Base-by-base conservation (phyloP, 2,888 invertebrate genomes). In the Ennomos quercinarius region DNA sequence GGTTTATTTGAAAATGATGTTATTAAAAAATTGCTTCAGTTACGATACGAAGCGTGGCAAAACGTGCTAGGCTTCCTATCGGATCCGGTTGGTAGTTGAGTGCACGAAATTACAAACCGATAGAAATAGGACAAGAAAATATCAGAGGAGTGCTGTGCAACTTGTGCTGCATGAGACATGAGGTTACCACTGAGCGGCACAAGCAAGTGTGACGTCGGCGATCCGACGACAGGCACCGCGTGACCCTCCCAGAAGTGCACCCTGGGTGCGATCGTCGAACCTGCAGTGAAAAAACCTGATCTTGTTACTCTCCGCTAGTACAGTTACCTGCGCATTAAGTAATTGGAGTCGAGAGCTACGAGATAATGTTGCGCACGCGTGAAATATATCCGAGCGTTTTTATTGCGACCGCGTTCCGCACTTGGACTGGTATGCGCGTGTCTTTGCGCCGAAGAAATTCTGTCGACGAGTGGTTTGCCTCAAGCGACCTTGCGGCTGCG, bases 341-440 rank as follows among this genome's bases (percentile, higher is more conserved):
- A 91, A 91, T 90, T 89, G 81, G 87, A 91, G 83, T 83, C 84
- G 87, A 86, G 88, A 86, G 85, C 84, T 82, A 75, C 84, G 84
- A 89, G 89, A 89, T 91, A 91, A 91, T 88, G 89, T 90, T 91
- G 90, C 89, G 89, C 88, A 91, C 89, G 90, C 89, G 91, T 91
- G 90, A 90, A 90, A 91, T 89, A 90, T 90, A 91, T 89, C 89
- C 86, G 86, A 87, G 83, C 82, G 86, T 91, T 91, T 84, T 84
- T 89, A 86, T 87, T 86, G 86, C 87, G 88, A 83, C 84, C 88
- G 88, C 87, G 89, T 87, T 88, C 86, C 86, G 79, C 81, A 81
- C 79, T 74, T 80, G 78, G 78, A 81, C 84, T 85, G 84, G 84
- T 84, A 85, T 85, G 84, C 78, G 83, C 78, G 83, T 84, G 88